These are phyloP conservation scores for Meriones unguiculatus DNA, from an alignment of 2,113 vertebrate species.

Conservation along the genomic window DNA sequence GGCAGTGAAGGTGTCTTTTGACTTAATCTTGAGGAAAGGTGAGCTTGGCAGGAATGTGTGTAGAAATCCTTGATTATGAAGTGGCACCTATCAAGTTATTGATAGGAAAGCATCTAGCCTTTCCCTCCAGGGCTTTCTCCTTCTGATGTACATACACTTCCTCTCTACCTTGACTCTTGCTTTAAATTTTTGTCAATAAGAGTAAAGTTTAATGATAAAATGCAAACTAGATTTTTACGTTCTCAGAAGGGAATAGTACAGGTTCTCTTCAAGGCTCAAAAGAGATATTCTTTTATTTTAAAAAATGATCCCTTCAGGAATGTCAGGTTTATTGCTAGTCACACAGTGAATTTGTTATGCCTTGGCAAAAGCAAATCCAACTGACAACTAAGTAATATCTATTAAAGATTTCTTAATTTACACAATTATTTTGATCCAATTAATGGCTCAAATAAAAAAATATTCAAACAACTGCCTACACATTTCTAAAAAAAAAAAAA, in stretches of 20 bases:
- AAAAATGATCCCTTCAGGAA: constrained; percentile 22
- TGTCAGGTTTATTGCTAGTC: constrained; percentile 64
- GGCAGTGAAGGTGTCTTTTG: not conserved
- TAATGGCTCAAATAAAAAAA: constrained; percentile 78
- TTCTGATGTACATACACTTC: not conserved
- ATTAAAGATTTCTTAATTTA: constrained; percentile 77
- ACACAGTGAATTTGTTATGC: constrained; percentile 44
- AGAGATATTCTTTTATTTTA: not conserved
- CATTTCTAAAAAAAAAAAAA: constrained; percentile 1
- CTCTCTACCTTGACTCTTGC: not conserved
- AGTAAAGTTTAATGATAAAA: constrained; percentile 37
- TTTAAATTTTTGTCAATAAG: constrained; percentile 8
- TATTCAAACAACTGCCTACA: constrained; percentile 58
- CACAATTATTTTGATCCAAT: constrained; percentile 79
- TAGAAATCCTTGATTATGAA: not conserved
- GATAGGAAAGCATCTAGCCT: not conserved
- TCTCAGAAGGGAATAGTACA: not conserved
- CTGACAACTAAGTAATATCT: constrained; percentile 73
- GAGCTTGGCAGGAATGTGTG: not conserved
- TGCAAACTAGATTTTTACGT: constrained; percentile 18
- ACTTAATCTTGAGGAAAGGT: not conserved
- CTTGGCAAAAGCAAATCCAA: constrained; percentile 55
- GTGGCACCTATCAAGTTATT: not conserved
- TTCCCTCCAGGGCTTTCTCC: not conserved
- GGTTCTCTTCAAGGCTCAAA: not conserved